A percentile compares a stretch with the other conserved stretches of the same genome.
These are phyloP conservation scores for Mesodorylaimus sp. DNA, from an alignment of 2,888 invertebrate genomes.

Conservation along the genomic window DNA sequence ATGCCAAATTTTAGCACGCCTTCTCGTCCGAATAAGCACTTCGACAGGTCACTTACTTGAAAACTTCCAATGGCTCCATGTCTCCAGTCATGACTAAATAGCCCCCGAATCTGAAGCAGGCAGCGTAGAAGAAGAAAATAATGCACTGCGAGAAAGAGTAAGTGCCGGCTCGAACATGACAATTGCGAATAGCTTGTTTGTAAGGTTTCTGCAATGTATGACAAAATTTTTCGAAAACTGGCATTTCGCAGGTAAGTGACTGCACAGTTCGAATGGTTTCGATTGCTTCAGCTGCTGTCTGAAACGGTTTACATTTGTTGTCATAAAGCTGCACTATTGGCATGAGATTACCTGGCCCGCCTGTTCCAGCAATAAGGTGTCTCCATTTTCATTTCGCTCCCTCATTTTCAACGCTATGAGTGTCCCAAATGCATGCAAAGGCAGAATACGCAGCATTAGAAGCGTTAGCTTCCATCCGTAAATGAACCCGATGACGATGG, in stretches of 20 bases:
- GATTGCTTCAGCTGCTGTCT: constrained; percentile 33
- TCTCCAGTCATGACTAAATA: constrained; percentile 33
- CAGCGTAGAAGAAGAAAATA: constrained; percentile 32
- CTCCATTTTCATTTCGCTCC: constrained; percentile 37
- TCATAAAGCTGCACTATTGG: no score
- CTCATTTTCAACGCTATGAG: constrained; percentile 27
- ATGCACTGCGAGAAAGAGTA: constrained; percentile 28
- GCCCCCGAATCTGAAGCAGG: constrained; percentile 31
- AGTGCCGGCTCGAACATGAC: constrained; percentile 16
- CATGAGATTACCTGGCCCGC: constrained; percentile 38
- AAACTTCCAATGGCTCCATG: constrained; percentile 33
- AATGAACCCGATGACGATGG: constrained; percentile 33
- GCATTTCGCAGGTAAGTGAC: constrained; percentile 31
- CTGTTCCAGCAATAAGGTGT: constrained; percentile 37
- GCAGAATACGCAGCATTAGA: constrained; percentile 32
- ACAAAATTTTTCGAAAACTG: constrained; percentile 26
- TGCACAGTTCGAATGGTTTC: constrained; percentile 35
- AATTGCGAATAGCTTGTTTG: constrained; percentile 15
- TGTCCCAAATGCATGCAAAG: constrained; percentile 29
- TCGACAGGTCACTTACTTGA: constrained; percentile 31
- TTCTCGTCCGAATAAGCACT: no score
- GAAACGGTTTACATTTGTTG: no score
- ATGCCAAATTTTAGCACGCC: no score
- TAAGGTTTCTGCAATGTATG: constrained; percentile 24
- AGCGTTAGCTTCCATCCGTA: constrained; percentile 37